Percentiles rank a stretch among this genome's conserved stretches.
Conservation (phyloP, 2,113 vertebrate genomes). For the Mirounga angustirostris region DNA sequence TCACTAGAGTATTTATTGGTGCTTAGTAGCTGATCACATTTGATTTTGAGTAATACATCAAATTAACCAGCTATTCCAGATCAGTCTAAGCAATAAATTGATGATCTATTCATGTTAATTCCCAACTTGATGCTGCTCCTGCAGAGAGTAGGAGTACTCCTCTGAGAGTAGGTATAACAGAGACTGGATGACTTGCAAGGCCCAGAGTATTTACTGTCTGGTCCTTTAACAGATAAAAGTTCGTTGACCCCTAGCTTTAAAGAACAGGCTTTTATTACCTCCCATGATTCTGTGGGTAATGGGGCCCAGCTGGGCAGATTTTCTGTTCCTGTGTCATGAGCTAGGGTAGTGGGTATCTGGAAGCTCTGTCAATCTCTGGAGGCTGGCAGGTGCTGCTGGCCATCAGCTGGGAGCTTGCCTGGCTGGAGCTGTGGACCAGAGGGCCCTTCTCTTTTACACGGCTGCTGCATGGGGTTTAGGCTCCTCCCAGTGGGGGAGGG, state of each 20-base stretch:
- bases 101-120: background rate
- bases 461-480: background rate
- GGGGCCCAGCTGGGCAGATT: background rate
- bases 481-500: background rate
- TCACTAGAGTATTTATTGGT: background rate
- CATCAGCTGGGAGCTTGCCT: background rate
- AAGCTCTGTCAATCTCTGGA: background rate
- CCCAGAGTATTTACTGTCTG: background rate
- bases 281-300: background rate
- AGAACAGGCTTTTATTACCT: background rate
- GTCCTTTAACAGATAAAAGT: background rate
- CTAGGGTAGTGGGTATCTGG: background rate
- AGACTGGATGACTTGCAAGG: background rate
- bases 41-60: background rate
- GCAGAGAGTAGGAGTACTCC: no score
- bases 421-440: background rate
- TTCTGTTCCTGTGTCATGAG: background rate
- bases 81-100: background rate
- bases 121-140: background rate
- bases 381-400: background rate
- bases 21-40: background rate
- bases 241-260: background rate
- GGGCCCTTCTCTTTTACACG: rapidly evolving
- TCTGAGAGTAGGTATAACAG: background rate
- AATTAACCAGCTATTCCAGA: background rate